phyloP scores from a whole-genome alignment of 2,888 invertebrate genomes.

The Lasioglossum villosulum region DNA sequence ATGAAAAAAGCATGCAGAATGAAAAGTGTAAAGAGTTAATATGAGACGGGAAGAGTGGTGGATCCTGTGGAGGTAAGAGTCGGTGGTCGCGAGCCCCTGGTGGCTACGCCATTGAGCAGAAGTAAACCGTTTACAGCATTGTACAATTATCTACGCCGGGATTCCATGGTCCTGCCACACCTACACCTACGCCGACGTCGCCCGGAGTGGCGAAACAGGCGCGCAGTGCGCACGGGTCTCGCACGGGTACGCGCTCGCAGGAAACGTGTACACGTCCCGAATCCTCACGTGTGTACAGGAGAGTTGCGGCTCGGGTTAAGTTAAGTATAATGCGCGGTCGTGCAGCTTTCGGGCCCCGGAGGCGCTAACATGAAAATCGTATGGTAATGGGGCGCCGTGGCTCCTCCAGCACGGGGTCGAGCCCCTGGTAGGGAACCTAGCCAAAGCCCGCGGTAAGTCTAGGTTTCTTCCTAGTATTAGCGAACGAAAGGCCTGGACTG shows the following conservation, averaged over 20 bases:
- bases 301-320: conserved; percentile 60
- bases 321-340: conserved; percentile 81
- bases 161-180: conserved; percentile 71
- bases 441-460: conserved; percentile 71
- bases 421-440: conserved; percentile 64
- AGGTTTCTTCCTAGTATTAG: conserved; percentile 76
- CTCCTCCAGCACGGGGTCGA: conserved; percentile 71
- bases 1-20: too few species aligned
- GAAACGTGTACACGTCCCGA: conserved; percentile 9
- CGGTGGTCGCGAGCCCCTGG: not conserved
- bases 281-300: conserved; percentile 26
- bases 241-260: not conserved
- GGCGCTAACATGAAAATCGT: conserved; percentile 83
- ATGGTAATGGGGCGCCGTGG: conserved; percentile 80
- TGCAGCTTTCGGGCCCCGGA: conserved; percentile 79
- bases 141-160: conserved; percentile 69
- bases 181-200: conserved; percentile 66
- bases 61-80: not conserved
- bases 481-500: conserved; percentile 36
- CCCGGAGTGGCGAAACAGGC: conserved; percentile 37
- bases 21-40: too few species aligned
- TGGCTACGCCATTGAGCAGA: conserved; percentile 57
- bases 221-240: conserved; percentile 9
- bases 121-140: conserved; percentile 70
- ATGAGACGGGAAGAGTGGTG: not conserved